Base-by-base conservation (phyloP, 2,113 vertebrate genomes). In the Mustela nigripes region DNA sequence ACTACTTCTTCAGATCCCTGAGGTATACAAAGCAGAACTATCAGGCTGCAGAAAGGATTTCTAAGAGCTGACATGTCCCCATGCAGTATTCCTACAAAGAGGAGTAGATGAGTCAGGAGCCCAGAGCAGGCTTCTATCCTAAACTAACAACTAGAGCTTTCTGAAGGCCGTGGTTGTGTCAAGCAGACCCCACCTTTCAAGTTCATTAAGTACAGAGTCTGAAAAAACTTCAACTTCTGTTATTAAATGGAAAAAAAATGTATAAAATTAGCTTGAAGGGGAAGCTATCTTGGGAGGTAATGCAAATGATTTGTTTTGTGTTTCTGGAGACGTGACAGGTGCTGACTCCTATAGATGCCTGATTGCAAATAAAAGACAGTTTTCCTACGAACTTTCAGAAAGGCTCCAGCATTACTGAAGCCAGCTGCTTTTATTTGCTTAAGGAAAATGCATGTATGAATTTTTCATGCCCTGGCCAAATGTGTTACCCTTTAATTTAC, bases 281-380 rank as follows among this genome's bases (percentile, higher is more conserved):
- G 80, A 98, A 98, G 60, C 76, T 97, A 94, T 96, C 69, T 98
- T 97, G 69, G 88, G 95, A 96, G 42, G 42, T 15, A 60, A 97
- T 97, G 97, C 97, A 98, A 98, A 98, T 96, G 36, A 98, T 96
- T 97, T 97, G 87, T 97, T 96, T 96, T 95, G 74, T 92, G 79
- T 96, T 98, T 98, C 96, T 96, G 94, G 48, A 97, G 63, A 92
- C 63, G 67, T 94, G 82, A 45, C 97, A 97, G 92, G 50, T 96
- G 95, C 18, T 45, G 14, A 63, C 58, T 95, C 73, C n/a, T 58
- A 79, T 4, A 94, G 48, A 89, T 50, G 58, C 56, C 48, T 84
- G 56, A 28, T 76, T 95, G 87, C 96, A 97, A 96, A 97, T 83
- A 81, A 93, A 96, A 96, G 81, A 79, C 89, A 96, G 11, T 56